A percentile compares a stretch with the other conserved stretches of the same genome.
phyloP scores from a whole-genome alignment of 2,888 invertebrate genomes.

The Hemistola chrysoprasaria region DNA sequence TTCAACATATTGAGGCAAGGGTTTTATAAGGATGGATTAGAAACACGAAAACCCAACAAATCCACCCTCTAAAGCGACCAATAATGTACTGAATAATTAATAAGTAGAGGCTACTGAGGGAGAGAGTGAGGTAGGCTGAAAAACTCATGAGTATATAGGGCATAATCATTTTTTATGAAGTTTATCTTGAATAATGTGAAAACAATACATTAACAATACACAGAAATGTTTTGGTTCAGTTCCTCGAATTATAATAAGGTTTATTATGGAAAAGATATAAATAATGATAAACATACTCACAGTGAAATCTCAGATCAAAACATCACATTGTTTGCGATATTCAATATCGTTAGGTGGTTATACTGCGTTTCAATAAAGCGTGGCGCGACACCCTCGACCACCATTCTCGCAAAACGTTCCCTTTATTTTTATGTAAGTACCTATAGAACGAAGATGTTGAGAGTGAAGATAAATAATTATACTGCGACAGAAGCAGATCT shows the following conservation, averaged over 20 bases:
- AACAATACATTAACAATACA: no score
- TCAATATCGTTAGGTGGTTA: slow-evolving; percentile 14
- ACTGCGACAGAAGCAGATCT: slow-evolving; percentile 8
- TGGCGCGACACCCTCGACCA: no score
- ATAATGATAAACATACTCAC: no score
- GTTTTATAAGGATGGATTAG: slow-evolving; percentile 22
- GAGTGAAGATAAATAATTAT: slow-evolving; percentile 9
- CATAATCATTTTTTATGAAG: no score
- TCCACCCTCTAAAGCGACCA: slow-evolving; percentile 38
- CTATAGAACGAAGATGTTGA: slow-evolving; percentile 1
- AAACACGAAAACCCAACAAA: slow-evolving; percentile 23
- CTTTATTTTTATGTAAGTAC: slow-evolving; percentile 7
- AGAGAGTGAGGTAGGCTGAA: no score
- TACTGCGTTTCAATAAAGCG: no score
- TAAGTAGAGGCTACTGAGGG: no score
- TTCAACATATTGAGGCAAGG: slow-evolving; percentile 16
- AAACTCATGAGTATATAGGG: no score
- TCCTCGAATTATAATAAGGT: no score
- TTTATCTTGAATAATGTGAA: no score
- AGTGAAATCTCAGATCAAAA: background rate
- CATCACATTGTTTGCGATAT: slow-evolving; percentile 12
- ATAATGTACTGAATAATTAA: slow-evolving; percentile 45
- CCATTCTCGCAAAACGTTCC: slow-evolving; percentile 2
- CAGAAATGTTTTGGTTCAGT: no score
- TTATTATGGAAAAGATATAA: no score